Evolutionary conservation across 2,113 vertebrate species (phyloP).

Genomic region (Oostethus manadensis): DNA sequence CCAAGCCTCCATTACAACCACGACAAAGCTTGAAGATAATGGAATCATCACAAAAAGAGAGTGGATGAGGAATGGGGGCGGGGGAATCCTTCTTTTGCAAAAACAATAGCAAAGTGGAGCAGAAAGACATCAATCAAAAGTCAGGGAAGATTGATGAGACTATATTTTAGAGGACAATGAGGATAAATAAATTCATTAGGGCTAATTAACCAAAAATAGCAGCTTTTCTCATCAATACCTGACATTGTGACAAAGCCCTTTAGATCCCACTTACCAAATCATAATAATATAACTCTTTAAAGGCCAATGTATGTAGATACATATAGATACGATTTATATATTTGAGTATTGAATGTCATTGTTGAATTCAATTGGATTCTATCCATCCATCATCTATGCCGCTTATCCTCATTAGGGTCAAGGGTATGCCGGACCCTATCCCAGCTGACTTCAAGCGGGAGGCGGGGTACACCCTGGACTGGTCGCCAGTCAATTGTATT

Average conservation of each 20-base stretch:
- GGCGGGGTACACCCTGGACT: too few relatives aligned
- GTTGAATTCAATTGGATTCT: too few relatives aligned
- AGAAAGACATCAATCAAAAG: slow-evolving; percentile 61
- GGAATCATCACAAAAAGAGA: slow-evolving; percentile 61
- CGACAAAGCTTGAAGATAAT: slow-evolving; percentile 69
- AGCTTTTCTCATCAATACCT: slow-evolving; percentile 33
- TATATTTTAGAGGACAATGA: slow-evolving; percentile 58
- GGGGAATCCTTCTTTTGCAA: slow-evolving; percentile 28
- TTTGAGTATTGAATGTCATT: too few relatives aligned
- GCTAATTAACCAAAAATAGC: slow-evolving; percentile 62
- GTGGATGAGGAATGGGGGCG: slow-evolving; percentile 6
- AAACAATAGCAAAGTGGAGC: slow-evolving; percentile 27
- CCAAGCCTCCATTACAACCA: slow-evolving; percentile 68
- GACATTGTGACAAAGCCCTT: slow-evolving; percentile 22
- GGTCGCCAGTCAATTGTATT: too few relatives aligned
- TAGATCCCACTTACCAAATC: slow-evolving; percentile 2
- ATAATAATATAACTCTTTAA: too few relatives aligned
- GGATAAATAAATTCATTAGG: slow-evolving; percentile 67
- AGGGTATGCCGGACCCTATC: too few relatives aligned
- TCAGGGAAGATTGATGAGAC: slow-evolving; percentile 38
- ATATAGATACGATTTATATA: too few relatives aligned
- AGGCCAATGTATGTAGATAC: too few relatives aligned
- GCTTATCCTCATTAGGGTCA: too few relatives aligned
- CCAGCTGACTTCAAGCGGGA: too few relatives aligned
- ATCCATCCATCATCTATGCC: too few relatives aligned